These are phyloP conservation scores for Brachionus rubens DNA, from an alignment of 1,140 invertebrate species.

Conservation along the genomic window DNA sequence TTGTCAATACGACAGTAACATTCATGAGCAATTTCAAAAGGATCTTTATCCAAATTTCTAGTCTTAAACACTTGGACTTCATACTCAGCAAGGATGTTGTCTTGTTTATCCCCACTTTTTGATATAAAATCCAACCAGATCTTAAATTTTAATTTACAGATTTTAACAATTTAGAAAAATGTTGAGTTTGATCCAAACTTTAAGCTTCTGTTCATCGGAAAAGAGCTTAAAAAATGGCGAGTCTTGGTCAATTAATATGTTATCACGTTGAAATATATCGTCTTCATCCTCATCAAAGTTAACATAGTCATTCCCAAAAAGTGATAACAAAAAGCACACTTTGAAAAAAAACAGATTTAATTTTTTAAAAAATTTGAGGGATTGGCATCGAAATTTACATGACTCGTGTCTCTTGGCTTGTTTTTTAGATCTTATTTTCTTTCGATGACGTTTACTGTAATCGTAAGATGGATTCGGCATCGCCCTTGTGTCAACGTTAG, in stretches of 20 bases:
- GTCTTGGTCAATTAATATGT: background rate
- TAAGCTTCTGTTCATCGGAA: background rate
- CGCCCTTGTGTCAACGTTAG: no score
- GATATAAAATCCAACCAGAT: constrained; percentile 31
- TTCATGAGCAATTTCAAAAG: background rate
- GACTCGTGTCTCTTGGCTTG: constrained; percentile 11
- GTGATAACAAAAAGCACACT: constrained; percentile 9
- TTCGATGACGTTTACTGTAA: constrained; percentile 7
- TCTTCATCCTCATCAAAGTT: constrained; percentile 3
- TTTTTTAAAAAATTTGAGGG: background rate
- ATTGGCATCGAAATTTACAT: background rate
- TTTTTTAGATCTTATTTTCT: constrained; percentile 29
- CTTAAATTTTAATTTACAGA: background rate
- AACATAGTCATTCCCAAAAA: background rate
- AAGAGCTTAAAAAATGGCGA: constrained; percentile 20
- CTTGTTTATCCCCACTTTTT: constrained; percentile 29
- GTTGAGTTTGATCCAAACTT: background rate
- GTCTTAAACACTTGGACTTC: constrained; percentile 4
- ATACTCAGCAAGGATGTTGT: background rate
- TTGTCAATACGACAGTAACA: constrained; percentile 8
- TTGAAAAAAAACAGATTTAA: background rate
- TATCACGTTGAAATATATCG: background rate
- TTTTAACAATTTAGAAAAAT: background rate
- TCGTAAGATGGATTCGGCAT: constrained; percentile 28
- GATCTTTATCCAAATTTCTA: background rate